Evolutionary conservation across 2,888 invertebrate species (phyloP), one percentile per base, ranked within the genome.

Genomic region (Drosophila conformis): DNA sequence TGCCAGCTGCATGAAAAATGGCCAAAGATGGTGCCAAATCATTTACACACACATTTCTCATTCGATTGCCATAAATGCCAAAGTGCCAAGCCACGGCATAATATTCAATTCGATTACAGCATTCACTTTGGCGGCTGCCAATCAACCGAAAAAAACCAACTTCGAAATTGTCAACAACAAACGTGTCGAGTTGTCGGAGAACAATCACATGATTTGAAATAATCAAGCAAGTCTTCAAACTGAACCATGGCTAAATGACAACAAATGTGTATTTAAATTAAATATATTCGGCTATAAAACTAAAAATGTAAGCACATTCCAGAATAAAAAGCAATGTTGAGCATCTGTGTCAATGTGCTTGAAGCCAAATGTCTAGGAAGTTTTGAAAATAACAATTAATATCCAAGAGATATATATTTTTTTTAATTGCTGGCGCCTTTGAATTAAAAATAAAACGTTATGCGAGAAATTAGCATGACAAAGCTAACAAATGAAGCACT

Each of bases 41-140:
- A 11, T 69, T 46, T 61, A 35, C 35, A 31, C 18, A 61, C 75
- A 57, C 61, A 74, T 83, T 70, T 73, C 58, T 56, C 65, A 59
- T 73, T 69, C 81, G 63, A 71, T 87, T 71, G 87, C 73, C 52
- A 57, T 54, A 89, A 89, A 82, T 82, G 85, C 69, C 85, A 84
- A 84, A 89, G 66, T 83, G 76, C 56, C 76, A 78, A 75, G 42
- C 49, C 64, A 57, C 61, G 71, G 35, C 63, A 69, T 69, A 69
- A 61, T 63, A 48, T 83, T 68, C 42, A 69, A 66, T 58, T 48
- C 27, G 59, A 66, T 83, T 69, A 69, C 72, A 52, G 52, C 60
- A 65, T 82, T 69, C 67, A 56, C 73, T 73, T 84, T 84, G 87
- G 59, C 80, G 76, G 76, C 89, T 84, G 85, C 76, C 89, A 89